Evolutionary conservation across 2,113 vertebrate genomes (phyloP).

Genomic region (Hemicordylus capensis): DNA sequence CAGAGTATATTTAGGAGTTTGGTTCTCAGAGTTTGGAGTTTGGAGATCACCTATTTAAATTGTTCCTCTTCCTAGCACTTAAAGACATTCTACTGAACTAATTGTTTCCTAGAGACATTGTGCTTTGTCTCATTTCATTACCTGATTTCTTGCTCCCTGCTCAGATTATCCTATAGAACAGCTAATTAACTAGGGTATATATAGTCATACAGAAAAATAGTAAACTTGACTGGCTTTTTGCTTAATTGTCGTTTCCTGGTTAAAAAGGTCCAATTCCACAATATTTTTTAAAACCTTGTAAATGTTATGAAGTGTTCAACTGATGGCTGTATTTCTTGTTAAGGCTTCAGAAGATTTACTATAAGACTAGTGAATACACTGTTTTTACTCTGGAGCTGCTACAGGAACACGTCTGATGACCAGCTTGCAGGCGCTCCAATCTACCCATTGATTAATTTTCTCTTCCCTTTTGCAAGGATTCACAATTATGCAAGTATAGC

Average conservation of each 20-base stretch:
- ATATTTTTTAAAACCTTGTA: background rate
- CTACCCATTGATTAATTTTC: background rate
- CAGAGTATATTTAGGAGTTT: background rate
- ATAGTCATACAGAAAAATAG: conserved; percentile 24
- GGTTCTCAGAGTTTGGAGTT: too few species aligned
- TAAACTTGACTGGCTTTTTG: conserved; percentile 30
- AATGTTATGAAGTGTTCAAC: background rate
- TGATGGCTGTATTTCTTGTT: conserved; percentile 6
- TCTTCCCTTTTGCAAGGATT: background rate
- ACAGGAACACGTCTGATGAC: too few species aligned
- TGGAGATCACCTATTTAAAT: background rate
- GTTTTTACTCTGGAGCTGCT: background rate
- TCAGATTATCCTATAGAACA: conserved; percentile 28
- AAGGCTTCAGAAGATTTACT: fast-evolving
- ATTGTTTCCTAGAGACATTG: conserved; percentile 36
- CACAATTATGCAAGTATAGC: background rate
- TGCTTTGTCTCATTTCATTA: conserved; percentile 27
- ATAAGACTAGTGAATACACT: background rate
- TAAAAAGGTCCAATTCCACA: background rate
- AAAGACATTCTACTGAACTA: background rate
- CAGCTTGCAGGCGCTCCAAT: background rate
- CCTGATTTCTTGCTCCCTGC: background rate
- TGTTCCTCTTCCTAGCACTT: fast-evolving
- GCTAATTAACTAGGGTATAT: conserved; percentile 36
- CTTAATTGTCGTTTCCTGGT: background rate